Base-by-base conservation (phyloP, 2,113 vertebrate species). In the Galemys pyrenaicus region DNA sequence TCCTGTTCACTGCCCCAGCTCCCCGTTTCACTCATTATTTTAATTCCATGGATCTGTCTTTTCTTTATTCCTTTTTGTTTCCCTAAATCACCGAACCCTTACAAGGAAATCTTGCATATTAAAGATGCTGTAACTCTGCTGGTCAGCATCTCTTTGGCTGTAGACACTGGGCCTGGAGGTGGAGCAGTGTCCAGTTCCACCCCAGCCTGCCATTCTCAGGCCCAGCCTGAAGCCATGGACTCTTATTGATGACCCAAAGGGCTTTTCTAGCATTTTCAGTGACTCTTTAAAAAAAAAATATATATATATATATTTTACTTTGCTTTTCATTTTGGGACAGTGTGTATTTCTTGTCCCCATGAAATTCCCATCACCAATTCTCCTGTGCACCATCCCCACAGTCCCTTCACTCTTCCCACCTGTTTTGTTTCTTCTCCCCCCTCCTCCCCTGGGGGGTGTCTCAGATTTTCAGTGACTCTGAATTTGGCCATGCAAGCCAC, bases 61-160 rank as follows among this genome's bases (percentile, higher is more conserved):
- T 56, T 35, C 64, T 68, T 77, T 35, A 39, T 65, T 93, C 44
- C 46, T 93, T 87, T 93, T 51, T 28, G 58, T 91, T 71, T 83
- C 64, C 49, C 62, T 78, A 64, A 49, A 26, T 78, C 68, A 67
- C 9, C 46, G 26, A 93, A 89, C 51, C 19, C 20, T 37, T 73
- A 71, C 56, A 35, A 44, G 73, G 28, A 87, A 78, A 30, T 73
- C 54, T n/a, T 68, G 28, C 24, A 6, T 54, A n/a, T n/a, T 35
- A 44, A 87, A 87, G 41, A 10, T 68, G 20, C n/a, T n/a, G 20
- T 58, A 68, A 39, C 54, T 30, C 30, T 2, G 6, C 3, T 24
- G n/a, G 11, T 46, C 79, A 85, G 32, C 3, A 20, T 71, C 44
- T 32, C 4, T 67, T 64, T 35, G 65, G 74, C 65, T 81, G 28